Base-by-base conservation (phyloP, 64 coral and sea anemone genomes). In the Orbicella faveolata region DNA sequence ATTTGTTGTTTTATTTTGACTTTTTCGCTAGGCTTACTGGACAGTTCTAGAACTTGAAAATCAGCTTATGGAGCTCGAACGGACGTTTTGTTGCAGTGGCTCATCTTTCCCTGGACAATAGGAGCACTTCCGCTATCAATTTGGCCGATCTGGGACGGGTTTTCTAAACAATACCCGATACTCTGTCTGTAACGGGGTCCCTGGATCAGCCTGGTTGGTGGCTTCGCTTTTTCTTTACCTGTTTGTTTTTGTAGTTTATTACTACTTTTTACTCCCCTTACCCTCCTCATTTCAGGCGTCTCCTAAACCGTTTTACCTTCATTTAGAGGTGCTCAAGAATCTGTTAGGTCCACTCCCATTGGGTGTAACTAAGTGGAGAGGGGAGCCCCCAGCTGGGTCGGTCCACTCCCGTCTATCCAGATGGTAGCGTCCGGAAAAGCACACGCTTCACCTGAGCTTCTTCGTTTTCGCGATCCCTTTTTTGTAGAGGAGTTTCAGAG, bases 101-200 rank as follows among this genome's bases (percentile, higher is more conserved):
- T 30, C 30, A 30, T 30, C 30, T 30, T 30, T 30, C 30, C 30
- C 30, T 30, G 30, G 30, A 30, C 30, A 30, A 30, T 30, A 30
- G 30, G 30, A 30, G 30, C 52, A 21, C 75, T 51, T 19, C 48
- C 36, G 75, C 75, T 52, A 78, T 78, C 75, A 78, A 78, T 52
- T 53, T 78, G 76, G 76, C 52, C 48, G 76, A 53, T 54, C 76
- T 78, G 76, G 76, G 76, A 78, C 76, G 76, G 48, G 41, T 78
- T 78, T 23, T 78, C 76, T 78, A 54, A 78, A 78, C 76, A 78
- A 78, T 52, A 78, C 36, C 76, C 76, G 41, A 78, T 78, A 78
- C 76, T 36, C 44, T 78, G 76, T 78, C 76, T 78, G 37, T 78
- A 41, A 78, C 76, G 76, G 76, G 76, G 36, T 78, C 76, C 20